Evolutionary conservation across 2,113 vertebrate genomes (phyloP).

Genomic region (Lampris megalopsis): DNA sequence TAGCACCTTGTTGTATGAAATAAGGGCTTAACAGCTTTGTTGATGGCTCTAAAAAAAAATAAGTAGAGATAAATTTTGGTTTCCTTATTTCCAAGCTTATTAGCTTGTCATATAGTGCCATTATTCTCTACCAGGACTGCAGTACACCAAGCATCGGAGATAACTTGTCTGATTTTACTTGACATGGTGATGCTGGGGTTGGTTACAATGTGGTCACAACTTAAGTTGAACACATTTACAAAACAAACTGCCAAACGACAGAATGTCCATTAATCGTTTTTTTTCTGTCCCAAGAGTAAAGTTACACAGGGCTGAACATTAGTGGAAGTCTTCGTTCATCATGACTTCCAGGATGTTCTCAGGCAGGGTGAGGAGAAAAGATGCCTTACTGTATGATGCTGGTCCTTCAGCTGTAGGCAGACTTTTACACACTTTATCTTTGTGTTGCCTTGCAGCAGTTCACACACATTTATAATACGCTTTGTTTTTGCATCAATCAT

Average conservation of each 20-base stretch:
- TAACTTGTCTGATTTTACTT: too few relatives aligned
- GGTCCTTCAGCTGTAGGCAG: constrained; percentile 30
- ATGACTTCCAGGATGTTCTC: constrained; percentile 25
- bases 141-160: too few relatives aligned
- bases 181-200: too few relatives aligned
- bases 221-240: not conserved
- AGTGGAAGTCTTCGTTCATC: constrained; percentile 13
- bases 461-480: not conserved
- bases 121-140: not conserved
- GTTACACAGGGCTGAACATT: too few relatives aligned
- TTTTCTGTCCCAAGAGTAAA: not conserved
- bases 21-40: not conserved
- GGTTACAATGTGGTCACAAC: too few relatives aligned
- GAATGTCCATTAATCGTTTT: constrained; percentile 31
- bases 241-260: constrained; percentile 53
- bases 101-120: not conserved
- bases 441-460: constrained; percentile 42
- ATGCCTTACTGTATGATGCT: constrained; percentile 54
- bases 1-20: not conserved
- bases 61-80: not conserved
- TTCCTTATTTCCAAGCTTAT: not conserved
- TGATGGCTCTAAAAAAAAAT: too few relatives aligned
- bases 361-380: constrained; percentile 18
- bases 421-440: not conserved
- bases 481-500: not conserved